Evolutionary conservation across 2,888 invertebrate genomes (phyloP), one percentile per base, ranked within the genome.

Genomic region (Euphydryas editha): DNA sequence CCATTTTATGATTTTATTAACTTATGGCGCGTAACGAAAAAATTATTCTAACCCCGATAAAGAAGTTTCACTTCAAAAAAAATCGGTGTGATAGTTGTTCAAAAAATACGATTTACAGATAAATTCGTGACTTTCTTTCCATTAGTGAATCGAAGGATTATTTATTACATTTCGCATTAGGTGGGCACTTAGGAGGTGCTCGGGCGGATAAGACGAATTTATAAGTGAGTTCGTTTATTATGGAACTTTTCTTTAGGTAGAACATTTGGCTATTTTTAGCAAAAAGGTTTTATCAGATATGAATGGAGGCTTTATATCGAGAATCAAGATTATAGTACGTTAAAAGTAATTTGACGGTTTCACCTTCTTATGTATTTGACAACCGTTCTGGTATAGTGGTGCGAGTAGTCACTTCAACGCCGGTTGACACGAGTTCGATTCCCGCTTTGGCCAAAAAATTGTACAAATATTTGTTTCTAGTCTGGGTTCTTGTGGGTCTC

Each of bases 81-180:
- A 46, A 13, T 24, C 49, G 5, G 49, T 51, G 49, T 51, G n/a
- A 51, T 15, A 15, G 13, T 5, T 7, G 21, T 51, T 24, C 49
- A 21, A 24, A n/a, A 24, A 51, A 51, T 24, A 51, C 21, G 24
- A 24, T 49, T 49, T 49, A 15, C 49, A 51, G 24, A 51, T n/a
- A 51, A 51, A 51, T 51, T 51, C 49, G 21, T 24, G 49, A 51
- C 49, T 51, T 51, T 51, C 49, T 24, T 51, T 51, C 49, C 49
- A 51, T 51, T 51, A 51, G 49, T 21, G 13, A 49, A 49, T 51
- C 24, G 49, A 51, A 51, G 49, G 49, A 51, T 51, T 49, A 49
- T 21, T 51, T 51, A 51, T 21, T 51, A 24, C 49, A 15, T 51
- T 21, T 51, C 49, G 49, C 24, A 24, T 51, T 51, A 24, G 49